Evolutionary conservation across 2,113 vertebrate species (phyloP).

Genomic region (Machaerirhynchus nigripectus): DNA sequence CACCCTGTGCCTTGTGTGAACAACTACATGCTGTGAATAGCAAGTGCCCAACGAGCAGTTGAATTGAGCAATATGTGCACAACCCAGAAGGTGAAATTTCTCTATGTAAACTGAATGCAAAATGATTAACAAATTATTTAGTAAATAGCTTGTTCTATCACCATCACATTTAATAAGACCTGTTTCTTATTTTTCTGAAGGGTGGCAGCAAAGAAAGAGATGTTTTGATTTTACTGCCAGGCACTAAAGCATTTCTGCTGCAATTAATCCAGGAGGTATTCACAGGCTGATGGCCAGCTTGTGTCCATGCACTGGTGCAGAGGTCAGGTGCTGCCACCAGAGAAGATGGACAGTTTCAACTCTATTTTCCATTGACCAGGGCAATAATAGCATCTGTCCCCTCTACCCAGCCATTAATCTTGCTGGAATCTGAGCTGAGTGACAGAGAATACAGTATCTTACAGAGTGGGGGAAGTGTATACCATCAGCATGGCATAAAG

Average conservation of each 20-base stretch:
- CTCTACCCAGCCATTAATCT: background rate
- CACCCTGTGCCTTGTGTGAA: background rate
- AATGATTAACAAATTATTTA: constrained; percentile 3
- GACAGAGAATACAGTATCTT: background rate
- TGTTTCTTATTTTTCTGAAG: background rate
- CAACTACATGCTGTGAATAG: constrained; percentile 16
- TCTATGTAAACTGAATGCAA: background rate
- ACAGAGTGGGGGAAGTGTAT: background rate
- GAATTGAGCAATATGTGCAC: constrained; percentile 12
- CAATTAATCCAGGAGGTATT: background rate
- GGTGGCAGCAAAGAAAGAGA: background rate
- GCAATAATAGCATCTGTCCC: background rate
- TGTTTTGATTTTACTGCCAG: background rate
- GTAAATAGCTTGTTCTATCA: background rate
- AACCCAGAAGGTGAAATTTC: background rate
- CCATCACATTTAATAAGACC: background rate
- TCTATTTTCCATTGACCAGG: background rate
- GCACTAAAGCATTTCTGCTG: background rate
- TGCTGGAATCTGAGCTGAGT: background rate
- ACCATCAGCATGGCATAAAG: background rate
- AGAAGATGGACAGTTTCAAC: background rate
- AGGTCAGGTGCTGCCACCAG: background rate
- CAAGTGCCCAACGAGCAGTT: background rate
- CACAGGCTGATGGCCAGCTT: background rate
- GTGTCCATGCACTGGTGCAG: background rate